Base-by-base conservation (phyloP, 23 tunicate genomes). In the Botrylloides violaceus region DNA sequence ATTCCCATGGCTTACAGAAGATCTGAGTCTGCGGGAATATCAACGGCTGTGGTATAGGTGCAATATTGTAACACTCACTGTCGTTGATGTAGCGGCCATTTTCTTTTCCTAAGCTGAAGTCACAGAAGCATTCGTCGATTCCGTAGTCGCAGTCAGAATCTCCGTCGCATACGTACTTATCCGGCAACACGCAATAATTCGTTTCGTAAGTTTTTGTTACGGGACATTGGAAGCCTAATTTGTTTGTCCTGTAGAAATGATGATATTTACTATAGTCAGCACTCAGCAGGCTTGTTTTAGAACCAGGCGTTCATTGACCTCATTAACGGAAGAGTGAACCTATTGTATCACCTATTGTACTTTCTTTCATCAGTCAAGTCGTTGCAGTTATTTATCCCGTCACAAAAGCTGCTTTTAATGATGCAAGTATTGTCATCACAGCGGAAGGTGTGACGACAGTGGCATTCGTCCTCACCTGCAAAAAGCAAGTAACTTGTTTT, bases 71-170 rank as follows among this genome's bases (percentile, higher is more conserved):
- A 37, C 0, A 37, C 74, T 68, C 56, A 68, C 74, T 20, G 19
- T 68, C 74, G 21, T 68, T 68, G 15, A 37, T 19, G 37, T 68
- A 68, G 25, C 36, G 29, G 24, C 74, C 74, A 25, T 68, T 68
- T 2, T 43, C 1, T 1, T 26, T 22, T 36, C 74, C 74, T 20
- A 26, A 39, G 31, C 58, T 68, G 74, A 68, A 68, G 58, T 68
- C 58, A 37, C 95, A 87, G 34, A 80, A 80, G 36, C 95, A 87
- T 71, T 87, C 95, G 48, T 87, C 95, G 21, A 76, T 76, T 61
- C 82, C 95, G 36, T 71, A 33, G 35, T 87, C 82, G 39, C 95
- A 87, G 56, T 87, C 95, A 18, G 76, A 29, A 21, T 66, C 64
- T 35, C 95, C 95, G 59, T 87, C 95, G 55, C 95, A 87, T 56